Evolutionary conservation across 2,797 vertebrate genomes (phyloP).

Genomic region (Erethizon dorsatum): DNA sequence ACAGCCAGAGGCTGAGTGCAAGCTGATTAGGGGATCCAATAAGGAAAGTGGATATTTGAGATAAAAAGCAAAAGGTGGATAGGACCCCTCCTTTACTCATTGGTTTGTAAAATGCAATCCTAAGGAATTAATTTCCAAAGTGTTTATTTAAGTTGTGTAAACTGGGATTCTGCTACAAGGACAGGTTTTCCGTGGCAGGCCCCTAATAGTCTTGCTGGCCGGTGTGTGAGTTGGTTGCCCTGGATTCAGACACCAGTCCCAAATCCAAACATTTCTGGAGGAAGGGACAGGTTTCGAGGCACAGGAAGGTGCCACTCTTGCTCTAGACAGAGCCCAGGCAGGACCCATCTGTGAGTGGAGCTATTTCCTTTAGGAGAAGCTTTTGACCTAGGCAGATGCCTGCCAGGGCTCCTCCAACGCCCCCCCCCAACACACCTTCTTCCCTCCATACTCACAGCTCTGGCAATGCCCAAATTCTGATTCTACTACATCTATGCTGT

Average conservation of each 20-base stretch:
- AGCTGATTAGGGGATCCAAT: background rate
- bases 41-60: slow-evolving; percentile 11
- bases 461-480: background rate
- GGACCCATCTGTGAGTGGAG: background rate
- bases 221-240: background rate
- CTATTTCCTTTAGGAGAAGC: background rate
- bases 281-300: background rate
- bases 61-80: background rate
- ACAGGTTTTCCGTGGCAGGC: background rate
- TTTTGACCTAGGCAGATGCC: too few species aligned
- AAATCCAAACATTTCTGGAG: background rate
- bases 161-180: background rate
- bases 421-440: background rate
- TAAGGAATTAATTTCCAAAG: slow-evolving; percentile 49
- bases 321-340: background rate
- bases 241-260: background rate
- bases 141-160: slow-evolving; percentile 45
- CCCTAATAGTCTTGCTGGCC: background rate
- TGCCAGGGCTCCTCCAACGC: background rate
- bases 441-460: accelerated
- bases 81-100: background rate
- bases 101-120: slow-evolving; percentile 55
- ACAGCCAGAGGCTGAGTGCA: background rate
- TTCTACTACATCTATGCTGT: background rate
- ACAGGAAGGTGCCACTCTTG: background rate